Base-by-base conservation (phyloP, 2,797 vertebrate species). In the Lates japonicus region DNA sequence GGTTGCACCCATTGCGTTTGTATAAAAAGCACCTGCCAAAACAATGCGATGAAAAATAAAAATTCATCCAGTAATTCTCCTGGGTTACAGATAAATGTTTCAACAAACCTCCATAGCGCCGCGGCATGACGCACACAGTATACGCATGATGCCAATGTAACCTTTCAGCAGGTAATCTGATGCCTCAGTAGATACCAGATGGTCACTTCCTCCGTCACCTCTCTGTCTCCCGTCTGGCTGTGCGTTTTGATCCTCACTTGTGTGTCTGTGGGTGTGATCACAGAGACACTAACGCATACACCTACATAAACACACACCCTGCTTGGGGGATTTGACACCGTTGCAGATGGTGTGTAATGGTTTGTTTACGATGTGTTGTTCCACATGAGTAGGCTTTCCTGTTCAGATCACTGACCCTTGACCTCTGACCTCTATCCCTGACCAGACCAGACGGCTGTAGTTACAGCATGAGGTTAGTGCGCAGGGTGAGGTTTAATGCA, bases 341-440 rank as follows among this genome's bases (percentile, higher is more conserved):
- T 75, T 78, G 74, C 92, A 94, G 91, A 94, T 93, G 90, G 90
- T 84, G 86, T 82, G 83, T 88, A 91, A 91, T 92, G 87, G 83
- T 90, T 93, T 95, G 93, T 95, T 95, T 95, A 94, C 76, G 75
- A 92, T 88, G 80, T 74, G 83, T 81, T 91, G 88, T 91, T 92
- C 89, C 73, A 75, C 83, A 60, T 77, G 89, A 88, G 82, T 78
- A 81, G 74, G 84, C 90, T 92, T 94, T 89, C 81, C 89, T 87
- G 87, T 87, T 89, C 73, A 82, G 89, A 80, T 78, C 79, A 35
- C 70, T 81, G 85, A 93, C 87, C 90, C 79, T 41, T 79, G 81
- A 91, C 87, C 91, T 88, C 60, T 84, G 83, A 88, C 86, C 87
- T 84, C 73, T 51, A 60, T 70, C 70, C 59, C 75, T 49, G 57